These are phyloP conservation scores for Emydoidea blandingii DNA, from an alignment of 2,797 vertebrate genomes.

Conservation along the genomic window DNA sequence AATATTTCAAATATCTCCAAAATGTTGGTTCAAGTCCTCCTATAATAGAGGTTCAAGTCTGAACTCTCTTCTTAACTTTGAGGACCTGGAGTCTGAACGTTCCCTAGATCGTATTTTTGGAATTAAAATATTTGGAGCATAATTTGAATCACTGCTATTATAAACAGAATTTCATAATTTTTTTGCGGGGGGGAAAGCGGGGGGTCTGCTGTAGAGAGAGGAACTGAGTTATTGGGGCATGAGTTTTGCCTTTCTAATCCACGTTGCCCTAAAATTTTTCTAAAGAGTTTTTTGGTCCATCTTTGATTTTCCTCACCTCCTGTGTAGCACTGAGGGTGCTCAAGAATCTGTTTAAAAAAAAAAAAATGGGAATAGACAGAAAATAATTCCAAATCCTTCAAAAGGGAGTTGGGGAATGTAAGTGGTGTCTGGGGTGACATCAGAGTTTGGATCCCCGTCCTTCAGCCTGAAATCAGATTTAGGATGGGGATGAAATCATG, in stretches of 20 bases:
- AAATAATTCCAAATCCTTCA: conserved; percentile 74
- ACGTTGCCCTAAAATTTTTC: conserved; percentile 27
- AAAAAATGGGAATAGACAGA: conserved; percentile 56
- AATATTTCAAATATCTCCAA: not conserved
- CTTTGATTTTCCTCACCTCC: conserved; percentile 61
- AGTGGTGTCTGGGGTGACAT: conserved; percentile 79
- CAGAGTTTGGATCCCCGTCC: conserved; percentile 71
- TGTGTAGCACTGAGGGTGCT: conserved; percentile 43
- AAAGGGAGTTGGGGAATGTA: conserved; percentile 69
- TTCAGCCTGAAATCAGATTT: conserved; percentile 74
- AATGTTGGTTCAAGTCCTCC: not conserved
- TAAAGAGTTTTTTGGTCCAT: not conserved
- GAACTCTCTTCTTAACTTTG: not conserved
- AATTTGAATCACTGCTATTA: not conserved
- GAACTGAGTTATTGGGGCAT: not conserved
- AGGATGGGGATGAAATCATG: conserved; percentile 83
- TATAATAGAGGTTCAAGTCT: not conserved
- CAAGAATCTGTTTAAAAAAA: conserved; percentile 40
- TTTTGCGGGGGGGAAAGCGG: too few species aligned
- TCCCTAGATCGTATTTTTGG: not conserved
- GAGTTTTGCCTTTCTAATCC: not conserved
- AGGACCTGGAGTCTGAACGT: not conserved
- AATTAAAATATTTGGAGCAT: not conserved
- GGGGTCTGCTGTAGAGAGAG: not conserved
- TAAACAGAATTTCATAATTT: not conserved